Evolutionary conservation across 2,113 vertebrate species (phyloP), one percentile per base, ranked within the genome.

Genomic region (Panurus biarmicus): DNA sequence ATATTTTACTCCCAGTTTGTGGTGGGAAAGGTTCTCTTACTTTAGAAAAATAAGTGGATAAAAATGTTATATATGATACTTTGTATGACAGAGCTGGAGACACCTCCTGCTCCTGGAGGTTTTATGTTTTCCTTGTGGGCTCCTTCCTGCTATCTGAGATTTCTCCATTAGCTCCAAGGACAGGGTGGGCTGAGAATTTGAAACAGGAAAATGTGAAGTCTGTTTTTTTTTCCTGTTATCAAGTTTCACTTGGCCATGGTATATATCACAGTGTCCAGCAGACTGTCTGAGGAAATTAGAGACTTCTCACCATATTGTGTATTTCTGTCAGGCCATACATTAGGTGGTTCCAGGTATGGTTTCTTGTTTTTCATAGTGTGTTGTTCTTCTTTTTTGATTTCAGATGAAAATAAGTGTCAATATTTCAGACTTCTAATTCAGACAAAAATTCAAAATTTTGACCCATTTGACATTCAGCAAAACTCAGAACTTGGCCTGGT

Each of bases 91-190:
- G 47, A 70, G 67, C 56, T 67, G 73, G 71, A 89, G 82, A 88
- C 51, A 64, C 62, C 70, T 86, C 74, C 77, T 82, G 74, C 81
- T 95, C 81, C 51, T 47, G 74, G 48, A 1, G 22, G 85, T 79
- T 95, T 91, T 80, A 25, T 93, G 21, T 77, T 96, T 96, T 95
- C 51, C 44, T 85, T 82, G 51, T 76, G 86, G 40, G 36, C 85
- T 93, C 79, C 78, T 83, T 94, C 61, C 40, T 94, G 87, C 93
- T 89, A 54, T 91, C 56, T 90, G 89, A 94, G 72, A 84, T 88
- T 91, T 71, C 79, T 91, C 82, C 87, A 70, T 95, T 95, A 94
- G 42, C 79, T 94, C 38, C 83, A 72, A 93, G 57, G 53, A 29
- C 73, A 77, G 89, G 36, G 65, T 56, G 20, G 65, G 91, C 80